Evolutionary conservation across 2,888 invertebrate genomes (phyloP).

Genomic region (Pollenia labialis): DNA sequence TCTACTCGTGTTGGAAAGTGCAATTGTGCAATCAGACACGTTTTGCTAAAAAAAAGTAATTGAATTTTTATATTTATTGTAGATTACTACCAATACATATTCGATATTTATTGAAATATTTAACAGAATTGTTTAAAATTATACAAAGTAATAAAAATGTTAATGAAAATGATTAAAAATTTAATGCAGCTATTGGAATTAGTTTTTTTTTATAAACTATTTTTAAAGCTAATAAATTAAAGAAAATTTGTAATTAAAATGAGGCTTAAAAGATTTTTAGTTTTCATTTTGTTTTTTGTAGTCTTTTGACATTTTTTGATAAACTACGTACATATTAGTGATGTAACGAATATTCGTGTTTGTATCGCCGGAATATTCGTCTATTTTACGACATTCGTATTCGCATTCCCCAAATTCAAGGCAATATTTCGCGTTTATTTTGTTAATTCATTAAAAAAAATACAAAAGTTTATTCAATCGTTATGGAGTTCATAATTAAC

Average conservation of each 20-base stretch:
- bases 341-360: no score
- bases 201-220: not conserved
- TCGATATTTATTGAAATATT: not conserved
- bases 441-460: no score
- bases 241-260: no score
- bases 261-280: not conserved
- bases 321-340: not conserved
- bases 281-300: not conserved
- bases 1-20: not conserved
- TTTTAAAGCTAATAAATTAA: not conserved
- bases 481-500: no score
- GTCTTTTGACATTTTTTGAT: not conserved
- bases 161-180: not conserved
- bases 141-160: conserved; percentile 13
- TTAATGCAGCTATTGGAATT: not conserved
- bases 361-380: no score
- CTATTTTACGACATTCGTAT: no score
- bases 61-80: conserved; percentile 1
- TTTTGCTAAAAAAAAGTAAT: conserved; percentile 6
- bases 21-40: conserved; percentile 14
- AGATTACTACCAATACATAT: not conserved
- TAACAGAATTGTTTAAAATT: not conserved
- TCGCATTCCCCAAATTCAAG: no score
- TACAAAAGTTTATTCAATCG: no score
- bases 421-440: no score